Conservation (phyloP, 2,888 invertebrate species). For the Tubulanus polymorphus region DNA sequence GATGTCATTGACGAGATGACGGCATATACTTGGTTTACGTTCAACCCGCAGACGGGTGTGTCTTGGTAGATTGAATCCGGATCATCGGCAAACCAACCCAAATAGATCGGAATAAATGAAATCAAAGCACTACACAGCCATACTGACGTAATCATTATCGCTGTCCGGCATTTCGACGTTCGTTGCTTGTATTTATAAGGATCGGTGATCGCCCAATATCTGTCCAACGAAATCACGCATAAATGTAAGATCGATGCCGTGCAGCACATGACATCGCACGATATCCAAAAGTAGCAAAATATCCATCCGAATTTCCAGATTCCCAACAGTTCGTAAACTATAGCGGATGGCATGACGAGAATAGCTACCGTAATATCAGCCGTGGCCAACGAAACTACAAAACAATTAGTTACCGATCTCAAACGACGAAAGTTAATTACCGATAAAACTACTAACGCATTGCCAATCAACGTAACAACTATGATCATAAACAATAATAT, state of each 20-base stretch:
- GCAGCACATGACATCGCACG: constrained; percentile 50
- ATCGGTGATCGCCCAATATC: constrained; percentile 45
- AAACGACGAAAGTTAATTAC: constrained; percentile 38
- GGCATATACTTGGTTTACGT: constrained; percentile 42
- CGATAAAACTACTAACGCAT: constrained; percentile 40
- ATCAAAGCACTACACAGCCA: constrained; percentile 42
- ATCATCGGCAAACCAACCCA: constrained; percentile 40
- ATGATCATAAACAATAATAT: constrained; percentile 20
- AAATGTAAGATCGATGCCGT: constrained; percentile 48
- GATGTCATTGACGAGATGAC: constrained; percentile 42
- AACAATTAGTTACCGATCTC: constrained; percentile 40
- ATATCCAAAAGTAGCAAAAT: constrained; percentile 47
- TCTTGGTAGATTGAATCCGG: constrained; percentile 51
- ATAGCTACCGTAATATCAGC: constrained; percentile 47
- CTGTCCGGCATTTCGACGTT: constrained; percentile 30
- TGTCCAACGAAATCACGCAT: constrained; percentile 41
- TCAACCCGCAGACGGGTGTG: constrained; percentile 21
- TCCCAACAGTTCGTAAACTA: constrained; percentile 34
- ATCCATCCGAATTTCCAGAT: constrained; percentile 42
- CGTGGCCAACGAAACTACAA: constrained; percentile 40
- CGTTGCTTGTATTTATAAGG: constrained; percentile 37
- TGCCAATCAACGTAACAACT: constrained; percentile 33
- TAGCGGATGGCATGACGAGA: constrained; percentile 45
- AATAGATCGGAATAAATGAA: constrained; percentile 47
- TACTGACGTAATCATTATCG: constrained; percentile 28